phyloP scores from a whole-genome alignment of 2,797 vertebrate species.

The Ataeniobius toweri region DNA sequence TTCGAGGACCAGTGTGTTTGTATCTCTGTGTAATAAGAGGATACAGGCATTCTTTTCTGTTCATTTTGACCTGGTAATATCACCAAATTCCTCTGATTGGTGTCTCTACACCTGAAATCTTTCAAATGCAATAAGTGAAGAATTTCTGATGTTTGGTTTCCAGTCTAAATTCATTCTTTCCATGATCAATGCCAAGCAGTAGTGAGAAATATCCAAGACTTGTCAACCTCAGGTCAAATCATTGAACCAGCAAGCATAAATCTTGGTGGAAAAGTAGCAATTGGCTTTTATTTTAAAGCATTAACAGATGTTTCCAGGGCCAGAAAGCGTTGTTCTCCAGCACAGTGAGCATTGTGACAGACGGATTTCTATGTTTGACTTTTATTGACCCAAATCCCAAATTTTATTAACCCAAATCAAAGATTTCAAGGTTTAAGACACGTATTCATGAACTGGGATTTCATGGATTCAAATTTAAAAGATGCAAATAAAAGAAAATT shows the following conservation, averaged over 20 bases:
- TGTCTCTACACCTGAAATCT: not conserved
- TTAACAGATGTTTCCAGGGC: constrained; percentile 55
- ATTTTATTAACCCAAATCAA: not conserved
- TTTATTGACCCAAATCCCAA: not conserved
- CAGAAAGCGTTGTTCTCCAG: constrained; percentile 7
- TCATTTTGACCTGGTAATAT: constrained; percentile 11
- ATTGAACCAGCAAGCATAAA: constrained; percentile 57
- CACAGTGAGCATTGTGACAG: constrained; percentile 26
- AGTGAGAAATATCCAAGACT: not conserved
- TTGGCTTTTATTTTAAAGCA: constrained; percentile 35
- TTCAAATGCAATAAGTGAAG: not conserved
- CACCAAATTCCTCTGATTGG: constrained; percentile 4
- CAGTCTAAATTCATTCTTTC: not conserved
- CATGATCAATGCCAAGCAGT: not conserved
- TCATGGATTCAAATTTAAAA: not conserved
- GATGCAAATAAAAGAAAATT: not conserved
- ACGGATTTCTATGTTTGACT: constrained; percentile 29
- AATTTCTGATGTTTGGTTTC: constrained; percentile 13
- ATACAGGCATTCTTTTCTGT: constrained; percentile 20
- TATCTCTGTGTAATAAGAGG: constrained; percentile 40
- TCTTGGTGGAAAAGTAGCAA: constrained; percentile 28
- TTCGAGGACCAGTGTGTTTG: constrained; percentile 44
- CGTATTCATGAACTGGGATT: not conserved
- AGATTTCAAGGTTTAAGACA: not conserved
- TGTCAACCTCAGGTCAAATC: constrained; percentile 27